These are phyloP conservation scores for Notodonta dromedarius DNA, from an alignment of 2,888 invertebrate genomes.

Conservation along the genomic window DNA sequence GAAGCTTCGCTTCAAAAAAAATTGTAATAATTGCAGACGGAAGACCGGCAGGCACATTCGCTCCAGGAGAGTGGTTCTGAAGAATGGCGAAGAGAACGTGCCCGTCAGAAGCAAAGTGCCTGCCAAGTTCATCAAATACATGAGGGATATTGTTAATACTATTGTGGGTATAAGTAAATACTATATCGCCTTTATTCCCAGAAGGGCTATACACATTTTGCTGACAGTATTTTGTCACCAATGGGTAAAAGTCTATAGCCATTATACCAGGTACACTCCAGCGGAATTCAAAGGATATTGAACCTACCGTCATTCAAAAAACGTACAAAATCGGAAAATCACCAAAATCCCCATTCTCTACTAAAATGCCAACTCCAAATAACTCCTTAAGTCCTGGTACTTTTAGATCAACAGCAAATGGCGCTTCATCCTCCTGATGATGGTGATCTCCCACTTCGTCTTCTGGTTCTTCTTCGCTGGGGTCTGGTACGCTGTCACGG, in stretches of 20 bases:
- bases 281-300: no score
- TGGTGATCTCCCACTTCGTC: constrained; percentile 86
- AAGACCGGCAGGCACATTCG: constrained; percentile 60
- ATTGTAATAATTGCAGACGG: constrained; percentile 45
- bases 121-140: constrained; percentile 74
- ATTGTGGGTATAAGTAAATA: constrained; percentile 56
- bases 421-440: constrained; percentile 87
- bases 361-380: no score
- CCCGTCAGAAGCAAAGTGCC: constrained; percentile 75
- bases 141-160: constrained; percentile 78
- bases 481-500: constrained; percentile 88
- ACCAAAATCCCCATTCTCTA: no score
- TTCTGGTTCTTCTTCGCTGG: constrained; percentile 92
- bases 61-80: constrained; percentile 72
- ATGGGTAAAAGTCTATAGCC: no score
- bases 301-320: no score
- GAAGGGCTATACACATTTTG: no score
- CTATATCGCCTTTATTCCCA: no score
- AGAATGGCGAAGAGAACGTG: constrained; percentile 75
- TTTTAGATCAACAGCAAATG: constrained; percentile 88
- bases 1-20: no score
- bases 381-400: neutral
- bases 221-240: no score
- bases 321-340: no score
- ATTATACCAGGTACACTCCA: no score